These are phyloP conservation scores for Branchinecta sandiegonensis DNA, from an alignment of 2,888 invertebrate genomes.

Conservation along the genomic window DNA sequence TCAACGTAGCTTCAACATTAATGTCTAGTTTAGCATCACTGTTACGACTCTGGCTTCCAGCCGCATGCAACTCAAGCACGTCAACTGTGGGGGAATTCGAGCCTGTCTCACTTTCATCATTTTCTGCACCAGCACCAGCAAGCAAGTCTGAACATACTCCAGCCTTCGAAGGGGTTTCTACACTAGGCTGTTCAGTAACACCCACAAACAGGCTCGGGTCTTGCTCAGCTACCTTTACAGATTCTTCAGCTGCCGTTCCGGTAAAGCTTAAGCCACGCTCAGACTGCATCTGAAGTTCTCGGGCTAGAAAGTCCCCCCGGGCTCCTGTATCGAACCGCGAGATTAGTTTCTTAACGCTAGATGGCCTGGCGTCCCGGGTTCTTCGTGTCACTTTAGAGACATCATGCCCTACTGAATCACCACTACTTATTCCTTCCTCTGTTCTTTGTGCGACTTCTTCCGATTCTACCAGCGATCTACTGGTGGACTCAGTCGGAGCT, in stretches of 20 bases:
- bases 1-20: not conserved
- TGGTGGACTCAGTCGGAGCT: too few species aligned
- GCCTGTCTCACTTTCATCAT: constrained; percentile 17
- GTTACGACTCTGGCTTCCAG: too few species aligned
- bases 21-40: too few species aligned
- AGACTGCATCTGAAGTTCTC: too few species aligned
- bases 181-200: not conserved
- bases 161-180: not conserved
- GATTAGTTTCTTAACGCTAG: not conserved
- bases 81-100: constrained; percentile 11
- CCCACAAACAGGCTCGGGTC: constrained; percentile 22
- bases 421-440: too few species aligned
- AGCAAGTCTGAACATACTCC: constrained; percentile 16
- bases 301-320: too few species aligned
- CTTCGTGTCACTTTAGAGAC: too few species aligned
- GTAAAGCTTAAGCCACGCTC: too few species aligned
- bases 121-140: constrained; percentile 11
- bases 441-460: too few species aligned
- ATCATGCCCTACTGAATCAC: too few species aligned
- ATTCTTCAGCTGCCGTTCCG: too few species aligned
- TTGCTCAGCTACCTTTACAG: not conserved
- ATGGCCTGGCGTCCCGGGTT: not conserved
- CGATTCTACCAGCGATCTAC: too few species aligned
- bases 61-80: not conserved
- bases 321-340: not conserved